A percentile compares a stretch with the other conserved stretches of the same genome.
Conservation (phyloP, 2,888 invertebrate species). For the Zeuzera pyrina region DNA sequence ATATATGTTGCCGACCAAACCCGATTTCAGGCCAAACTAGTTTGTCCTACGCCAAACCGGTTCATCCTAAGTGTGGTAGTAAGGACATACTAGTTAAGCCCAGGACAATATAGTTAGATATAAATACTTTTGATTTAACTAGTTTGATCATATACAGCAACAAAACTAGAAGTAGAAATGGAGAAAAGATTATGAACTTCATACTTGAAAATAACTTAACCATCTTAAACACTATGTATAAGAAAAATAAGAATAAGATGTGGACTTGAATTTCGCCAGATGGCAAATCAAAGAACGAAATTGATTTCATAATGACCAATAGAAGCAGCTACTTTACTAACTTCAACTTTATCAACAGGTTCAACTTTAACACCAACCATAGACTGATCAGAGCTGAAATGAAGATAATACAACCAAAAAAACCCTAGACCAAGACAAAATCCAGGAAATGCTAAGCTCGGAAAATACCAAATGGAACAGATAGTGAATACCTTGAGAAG, state of each 20-base stretch:
- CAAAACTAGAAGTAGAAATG: constrained; percentile 18
- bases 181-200: constrained; percentile 12
- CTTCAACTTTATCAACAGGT: constrained; percentile 1
- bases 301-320: constrained; percentile 13
- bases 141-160: constrained; percentile 8
- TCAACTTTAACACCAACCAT: constrained; percentile 10
- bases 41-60: no score
- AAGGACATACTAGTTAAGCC: no score
- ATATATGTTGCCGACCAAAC: no score
- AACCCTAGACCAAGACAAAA: constrained; percentile 16
- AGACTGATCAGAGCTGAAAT: constrained; percentile 18
- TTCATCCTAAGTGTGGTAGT: no score
- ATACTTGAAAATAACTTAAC: constrained; percentile 10
- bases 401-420: constrained; percentile 12
- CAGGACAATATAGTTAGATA: no score
- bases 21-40: no score
- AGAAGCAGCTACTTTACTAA: constrained; percentile 6
- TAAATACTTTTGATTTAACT: no score
- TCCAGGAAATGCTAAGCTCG: constrained; percentile 5
- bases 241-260: constrained; percentile 9
- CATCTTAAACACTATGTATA: constrained; percentile 12
- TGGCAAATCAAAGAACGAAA: constrained; percentile 16
- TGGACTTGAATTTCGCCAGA: constrained; percentile 18
- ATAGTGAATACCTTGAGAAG: constrained; percentile 4
- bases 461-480: constrained; percentile 12